These are phyloP conservation scores for Gymnocypris eckloni DNA, from an alignment of 2,797 vertebrate species.

Conservation along the genomic window DNA sequence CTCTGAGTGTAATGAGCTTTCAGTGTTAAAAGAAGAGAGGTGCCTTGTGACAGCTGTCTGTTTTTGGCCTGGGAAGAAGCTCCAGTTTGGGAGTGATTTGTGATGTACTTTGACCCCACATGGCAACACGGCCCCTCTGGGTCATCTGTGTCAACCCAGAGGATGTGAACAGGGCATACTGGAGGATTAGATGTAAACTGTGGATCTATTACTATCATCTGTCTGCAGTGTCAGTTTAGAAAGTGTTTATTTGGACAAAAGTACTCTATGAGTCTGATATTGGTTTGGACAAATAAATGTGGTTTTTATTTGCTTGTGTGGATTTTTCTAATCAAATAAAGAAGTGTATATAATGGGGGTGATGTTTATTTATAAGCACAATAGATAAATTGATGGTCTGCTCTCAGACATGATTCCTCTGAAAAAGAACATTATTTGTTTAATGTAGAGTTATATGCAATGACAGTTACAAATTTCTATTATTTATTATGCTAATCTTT, in stretches of 20 bases:
- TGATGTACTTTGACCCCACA: slow-evolving; percentile 74
- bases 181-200: slow-evolving; percentile 26
- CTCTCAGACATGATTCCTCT: neutral
- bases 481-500: neutral
- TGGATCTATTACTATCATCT: neutral
- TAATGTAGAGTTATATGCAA: neutral
- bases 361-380: neutral
- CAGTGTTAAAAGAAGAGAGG: slow-evolving; percentile 11
- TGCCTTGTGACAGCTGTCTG: slow-evolving; percentile 32
- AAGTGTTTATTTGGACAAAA: slow-evolving; percentile 25
- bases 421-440: neutral
- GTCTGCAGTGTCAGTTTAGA: slow-evolving; percentile 4
- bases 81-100: slow-evolving; percentile 76
- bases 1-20: slow-evolving; percentile 12
- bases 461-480: neutral
- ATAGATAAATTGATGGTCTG: neutral
- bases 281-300: slow-evolving; percentile 20
- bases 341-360: slow-evolving; percentile 1
- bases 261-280: neutral
- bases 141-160: slow-evolving; percentile 73
- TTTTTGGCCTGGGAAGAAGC: slow-evolving; percentile 63
- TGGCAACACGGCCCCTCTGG: slow-evolving; percentile 67
- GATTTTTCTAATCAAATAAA: slow-evolving; percentile 22
- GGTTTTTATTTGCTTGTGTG: slow-evolving; percentile 35
- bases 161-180: slow-evolving; percentile 70